Percentiles rank a stretch among this genome's conserved stretches.
These are phyloP conservation scores for Turritopsis dohrnii DNA, from an alignment of 30 jellyfish, hydroid and myxozoan genomes.

Conservation along the genomic window DNA sequence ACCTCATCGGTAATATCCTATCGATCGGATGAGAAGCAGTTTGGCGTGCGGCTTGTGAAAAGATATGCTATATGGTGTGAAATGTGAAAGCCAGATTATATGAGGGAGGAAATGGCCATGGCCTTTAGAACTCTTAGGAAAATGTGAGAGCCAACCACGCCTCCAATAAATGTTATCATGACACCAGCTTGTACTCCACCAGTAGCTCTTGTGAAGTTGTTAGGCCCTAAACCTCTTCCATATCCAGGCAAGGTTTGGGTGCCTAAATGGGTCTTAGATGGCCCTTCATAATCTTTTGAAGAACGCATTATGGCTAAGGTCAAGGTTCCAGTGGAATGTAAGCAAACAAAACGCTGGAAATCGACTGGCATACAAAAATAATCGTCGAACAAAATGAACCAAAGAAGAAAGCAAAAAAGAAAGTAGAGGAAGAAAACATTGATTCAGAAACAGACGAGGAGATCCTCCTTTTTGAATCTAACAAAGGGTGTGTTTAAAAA, in stretches of 20 bases:
- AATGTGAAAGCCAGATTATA: constrained; percentile 26
- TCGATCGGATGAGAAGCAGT: background rate
- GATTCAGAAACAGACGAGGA: constrained; percentile 1
- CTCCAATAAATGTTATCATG: background rate
- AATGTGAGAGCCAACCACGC: background rate
- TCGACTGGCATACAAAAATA: background rate
- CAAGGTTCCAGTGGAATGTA: background rate
- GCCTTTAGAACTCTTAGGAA: constrained; percentile 20
- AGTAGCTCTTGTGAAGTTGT: background rate
- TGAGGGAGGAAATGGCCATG: constrained; percentile 23
- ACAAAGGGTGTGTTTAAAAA: background rate
- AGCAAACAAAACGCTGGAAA: background rate
- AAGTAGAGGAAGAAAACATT: background rate
- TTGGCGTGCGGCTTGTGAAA: constrained; percentile 28
- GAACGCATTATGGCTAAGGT: background rate
- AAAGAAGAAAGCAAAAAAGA: background rate
- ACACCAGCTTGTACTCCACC: background rate
- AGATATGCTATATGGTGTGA: constrained; percentile 21
- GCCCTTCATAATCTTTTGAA: background rate
- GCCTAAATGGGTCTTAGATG: background rate
- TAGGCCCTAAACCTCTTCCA: constrained; percentile 4
- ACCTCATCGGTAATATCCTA: constrained; percentile 12
- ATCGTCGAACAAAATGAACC: background rate
- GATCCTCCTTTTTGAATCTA: background rate
- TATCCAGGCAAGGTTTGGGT: constrained; percentile 16